Base-by-base conservation (phyloP, 2,113 vertebrate species). In the Ia io region DNA sequence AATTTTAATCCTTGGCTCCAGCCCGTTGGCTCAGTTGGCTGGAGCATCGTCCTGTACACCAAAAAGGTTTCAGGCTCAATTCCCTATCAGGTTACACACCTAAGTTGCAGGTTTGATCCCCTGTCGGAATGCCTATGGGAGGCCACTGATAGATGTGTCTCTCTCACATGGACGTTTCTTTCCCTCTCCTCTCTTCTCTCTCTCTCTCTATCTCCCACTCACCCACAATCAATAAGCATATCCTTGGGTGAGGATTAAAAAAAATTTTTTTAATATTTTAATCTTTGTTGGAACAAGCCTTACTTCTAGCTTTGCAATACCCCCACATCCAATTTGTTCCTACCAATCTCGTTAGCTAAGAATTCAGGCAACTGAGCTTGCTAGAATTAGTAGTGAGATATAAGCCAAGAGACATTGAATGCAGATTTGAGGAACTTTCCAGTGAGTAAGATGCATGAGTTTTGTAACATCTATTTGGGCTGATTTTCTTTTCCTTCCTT, bases 401-500 rank as follows among this genome's bases (percentile, higher is more conserved):
- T 10, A 32, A 74, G 30, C 35, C 70, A 76, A 84, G 92, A 47
- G 59, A 44, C 20, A 40, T 6, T 51, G 32, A 84, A 49, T 2
- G 30, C 25, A 71, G 67, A 16, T 32, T n/a, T 61, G 44, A 71
- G 51, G 51, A 77, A 28, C 42, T 42, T 84, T 53, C 35, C 71
- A 17, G 35, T 51, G 40, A 73, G 53, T 77, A 42, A 59, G 76
- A 80, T 25, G 14, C 2, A 9, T 65, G 59, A 73, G 11, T 56
- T 84, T 89, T 59, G 16, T 28, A 83, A 53, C 20, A 73, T 49
- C 17, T 79, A 3, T 90, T 67, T 89, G 63, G 47, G 20, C 53
- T 78, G 32, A 35, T 78, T 93, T 88, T 91, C 74, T 91, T 53
- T 65, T 65, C 65, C 51, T 93, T 53, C 82, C 37, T 79, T 80